phyloP scores from a whole-genome alignment of 92 coral and sea anemone species.

The Parazoanthus swiftii region DNA sequence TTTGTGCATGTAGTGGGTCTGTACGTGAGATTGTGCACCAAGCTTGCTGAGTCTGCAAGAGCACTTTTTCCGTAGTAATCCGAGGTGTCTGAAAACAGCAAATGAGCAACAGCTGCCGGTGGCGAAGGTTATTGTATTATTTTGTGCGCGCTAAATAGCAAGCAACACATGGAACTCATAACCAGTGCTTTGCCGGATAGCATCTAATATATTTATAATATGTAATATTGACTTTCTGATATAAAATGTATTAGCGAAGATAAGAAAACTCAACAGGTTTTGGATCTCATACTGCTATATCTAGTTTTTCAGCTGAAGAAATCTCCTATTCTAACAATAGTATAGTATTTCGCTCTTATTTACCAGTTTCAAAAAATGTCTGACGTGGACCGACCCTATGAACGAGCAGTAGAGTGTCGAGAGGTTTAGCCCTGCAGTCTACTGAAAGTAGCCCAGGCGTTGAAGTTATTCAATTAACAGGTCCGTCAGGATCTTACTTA shows the following conservation, averaged over 20 bases:
- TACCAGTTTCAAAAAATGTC: no score
- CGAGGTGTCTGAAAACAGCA: neutral
- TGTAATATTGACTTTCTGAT: neutral
- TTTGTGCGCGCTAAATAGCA: neutral
- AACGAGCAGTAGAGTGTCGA: neutral
- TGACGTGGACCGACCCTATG: neutral
- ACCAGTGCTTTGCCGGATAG: neutral
- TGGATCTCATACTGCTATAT: neutral
- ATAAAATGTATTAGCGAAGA: neutral
- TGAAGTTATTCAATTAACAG: neutral
- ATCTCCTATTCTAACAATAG: neutral
- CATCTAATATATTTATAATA: no score
- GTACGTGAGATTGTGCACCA: neutral
- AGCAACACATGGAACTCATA: neutral
- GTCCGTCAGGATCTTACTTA: neutral
- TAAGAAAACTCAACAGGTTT: neutral
- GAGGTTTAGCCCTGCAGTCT: neutral
- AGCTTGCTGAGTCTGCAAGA: conserved; percentile 15
- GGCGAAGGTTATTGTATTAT: neutral
- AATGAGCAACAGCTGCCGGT: conserved; percentile 10
- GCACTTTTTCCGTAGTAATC: neutral
- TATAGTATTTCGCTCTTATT: neutral
- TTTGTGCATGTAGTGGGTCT: neutral
- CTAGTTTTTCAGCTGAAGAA: neutral
- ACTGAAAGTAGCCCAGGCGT: neutral